Base-by-base conservation (phyloP, 2,113 vertebrate species). In the Turnix velox region DNA sequence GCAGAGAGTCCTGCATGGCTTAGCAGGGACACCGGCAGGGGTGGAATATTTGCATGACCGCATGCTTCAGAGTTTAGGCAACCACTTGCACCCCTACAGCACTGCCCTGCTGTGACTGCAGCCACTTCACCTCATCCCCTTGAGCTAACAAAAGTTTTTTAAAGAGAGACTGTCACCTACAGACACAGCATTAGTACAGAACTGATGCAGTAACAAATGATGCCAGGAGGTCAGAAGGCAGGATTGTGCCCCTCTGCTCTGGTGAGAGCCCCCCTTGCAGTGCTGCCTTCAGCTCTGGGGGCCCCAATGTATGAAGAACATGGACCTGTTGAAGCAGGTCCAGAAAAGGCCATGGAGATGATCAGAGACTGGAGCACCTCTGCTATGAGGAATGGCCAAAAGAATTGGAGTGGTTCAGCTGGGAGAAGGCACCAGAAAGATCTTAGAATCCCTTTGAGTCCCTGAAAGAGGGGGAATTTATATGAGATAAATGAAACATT, bases 1-100 rank as follows among this genome's bases (percentile, higher is more conserved):
- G 37, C 4, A 5, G 0, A 13, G 52, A 66, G 45, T 22, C n/a
- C n/a, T 7, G 12, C 1, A 14, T 0, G 9, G 18, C 27, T 9
- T 1, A 1, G 42, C 1, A 2, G 12, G 61, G 76, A 45, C 37
- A 11, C 37, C 43, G 51, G 42, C 2, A 4, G 22, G 31, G 45
- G 46, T 0, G 5, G 22, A 22, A 15, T 18, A 19, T 35, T 58
- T 1, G 2, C 17, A 33, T 4, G 1, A 37, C 20, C 7, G 4
- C 0, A 2, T 49, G 6, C 58, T 49, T 43, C 58, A 11, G 76
- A 66, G 39, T 23, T 0, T 0, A 23, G 31, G 35, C 4, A 4
- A 24, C 35, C 57, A 27, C 40, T 27, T 45, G 43, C 27, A 49
- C 5, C 31, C 49, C 75, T 1, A 0, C n/a, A 54, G 46, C 9